Conservation (phyloP, 2,888 invertebrate genomes). For the Acronicta leporina region DNA sequence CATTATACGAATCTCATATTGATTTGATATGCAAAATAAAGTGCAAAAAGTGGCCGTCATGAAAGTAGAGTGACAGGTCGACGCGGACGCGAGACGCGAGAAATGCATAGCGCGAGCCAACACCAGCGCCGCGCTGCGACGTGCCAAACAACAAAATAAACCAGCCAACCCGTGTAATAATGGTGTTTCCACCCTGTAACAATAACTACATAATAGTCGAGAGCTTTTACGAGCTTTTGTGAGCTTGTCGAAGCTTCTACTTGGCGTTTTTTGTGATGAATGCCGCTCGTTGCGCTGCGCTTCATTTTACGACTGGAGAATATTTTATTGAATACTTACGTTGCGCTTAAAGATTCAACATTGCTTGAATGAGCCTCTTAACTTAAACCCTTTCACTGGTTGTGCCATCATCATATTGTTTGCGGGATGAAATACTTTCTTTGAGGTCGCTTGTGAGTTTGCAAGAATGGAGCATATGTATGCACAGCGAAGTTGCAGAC, state of each 20-base stretch:
- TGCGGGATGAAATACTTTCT: slow-evolving; percentile 69
- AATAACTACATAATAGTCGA: slow-evolving; percentile 89
- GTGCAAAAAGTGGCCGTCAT: slow-evolving; percentile 24
- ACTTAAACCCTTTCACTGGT: slow-evolving; percentile 73
- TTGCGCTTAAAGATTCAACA: slow-evolving; percentile 69
- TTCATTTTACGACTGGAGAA: slow-evolving; percentile 76
- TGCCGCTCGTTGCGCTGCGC: slow-evolving; percentile 71
- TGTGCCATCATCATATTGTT: slow-evolving; percentile 73
- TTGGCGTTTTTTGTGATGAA: slow-evolving; percentile 84
- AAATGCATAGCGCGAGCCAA: slow-evolving; percentile 44
- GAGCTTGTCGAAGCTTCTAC: slow-evolving; percentile 86
- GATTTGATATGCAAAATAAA: no score
- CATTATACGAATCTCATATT: no score
- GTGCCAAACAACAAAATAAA: slow-evolving; percentile 85
- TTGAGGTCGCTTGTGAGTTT: slow-evolving; percentile 41
- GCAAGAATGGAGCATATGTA: slow-evolving; percentile 16
- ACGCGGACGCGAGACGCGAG: slow-evolving; percentile 28
- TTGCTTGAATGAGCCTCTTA: slow-evolving; percentile 66
- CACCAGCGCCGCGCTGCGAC: slow-evolving; percentile 67
- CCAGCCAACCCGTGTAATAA: slow-evolving; percentile 83
- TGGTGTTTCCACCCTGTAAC: slow-evolving; percentile 89
- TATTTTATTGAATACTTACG: slow-evolving; percentile 86
- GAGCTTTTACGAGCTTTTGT: slow-evolving; percentile 89
- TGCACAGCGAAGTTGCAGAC: slow-evolving; percentile 28
- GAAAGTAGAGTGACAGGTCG: slow-evolving; percentile 35